Conservation (phyloP, 2,888 invertebrate species). For the Osmoderma eremita region DNA sequence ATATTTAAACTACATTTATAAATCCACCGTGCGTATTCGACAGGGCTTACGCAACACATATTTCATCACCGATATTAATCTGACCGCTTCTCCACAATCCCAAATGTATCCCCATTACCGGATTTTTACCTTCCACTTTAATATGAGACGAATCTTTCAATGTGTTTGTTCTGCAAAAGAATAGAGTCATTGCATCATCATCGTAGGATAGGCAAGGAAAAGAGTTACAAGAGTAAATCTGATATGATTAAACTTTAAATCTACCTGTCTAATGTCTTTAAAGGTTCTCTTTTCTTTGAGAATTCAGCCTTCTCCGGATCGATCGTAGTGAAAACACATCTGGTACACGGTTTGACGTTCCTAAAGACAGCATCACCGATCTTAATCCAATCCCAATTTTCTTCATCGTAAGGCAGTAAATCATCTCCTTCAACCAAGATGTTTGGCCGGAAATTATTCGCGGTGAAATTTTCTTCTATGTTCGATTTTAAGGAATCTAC, state of each 20-base stretch:
- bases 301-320: slow-evolving; percentile 65
- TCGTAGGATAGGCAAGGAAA: too few species aligned
- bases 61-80: slow-evolving; percentile 66
- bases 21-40: not conserved
- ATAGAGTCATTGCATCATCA: too few species aligned
- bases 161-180: slow-evolving; percentile 64
- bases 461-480: slow-evolving; percentile 59
- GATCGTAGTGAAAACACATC: slow-evolving; percentile 64
- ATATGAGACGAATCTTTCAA: slow-evolving; percentile 52
- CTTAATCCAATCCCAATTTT: slow-evolving; percentile 69
- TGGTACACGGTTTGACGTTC: slow-evolving; percentile 68
- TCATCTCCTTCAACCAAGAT: slow-evolving; percentile 65
- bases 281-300: slow-evolving; percentile 64
- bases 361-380: slow-evolving; percentile 66
- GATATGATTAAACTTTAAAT: slow-evolving; percentile 40
- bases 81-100: slow-evolving; percentile 63
- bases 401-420: slow-evolving; percentile 64
- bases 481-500: slow-evolving; percentile 65
- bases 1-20: not conserved
- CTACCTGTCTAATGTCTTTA: slow-evolving; percentile 67
- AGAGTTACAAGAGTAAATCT: too few species aligned
- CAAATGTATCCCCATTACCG: slow-evolving; percentile 66
- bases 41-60: slow-evolving; percentile 55
- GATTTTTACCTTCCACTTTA: slow-evolving; percentile 53
- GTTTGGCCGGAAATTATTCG: slow-evolving; percentile 68